phyloP scores from a whole-genome alignment of 2,888 invertebrate genomes.

The Lapara coniferarum region DNA sequence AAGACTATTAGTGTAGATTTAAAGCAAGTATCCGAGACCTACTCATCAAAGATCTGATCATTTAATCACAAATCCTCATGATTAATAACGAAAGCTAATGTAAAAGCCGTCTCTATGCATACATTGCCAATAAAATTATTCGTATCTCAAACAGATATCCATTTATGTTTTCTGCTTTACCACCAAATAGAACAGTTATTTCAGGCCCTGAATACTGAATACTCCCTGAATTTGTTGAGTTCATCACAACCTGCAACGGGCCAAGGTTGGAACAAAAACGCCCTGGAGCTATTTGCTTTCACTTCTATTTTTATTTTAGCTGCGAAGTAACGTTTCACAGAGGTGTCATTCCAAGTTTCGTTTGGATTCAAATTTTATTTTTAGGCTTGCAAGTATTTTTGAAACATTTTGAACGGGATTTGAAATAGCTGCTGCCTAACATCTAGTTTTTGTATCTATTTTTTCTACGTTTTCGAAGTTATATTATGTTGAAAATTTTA shows the following conservation, averaged over 20 bases:
- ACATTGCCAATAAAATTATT: neutral
- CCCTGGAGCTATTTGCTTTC: conserved; percentile 15
- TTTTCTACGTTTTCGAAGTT: too few relatives aligned
- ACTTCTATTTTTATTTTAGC: conserved; percentile 10
- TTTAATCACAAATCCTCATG: too few relatives aligned
- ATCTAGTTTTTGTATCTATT: too few relatives aligned
- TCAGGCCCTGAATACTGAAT: neutral
- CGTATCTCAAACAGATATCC: neutral
- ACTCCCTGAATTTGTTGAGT: conserved; percentile 1
- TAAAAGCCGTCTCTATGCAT: neutral
- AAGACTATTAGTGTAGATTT: too few relatives aligned
- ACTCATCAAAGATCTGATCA: too few relatives aligned
- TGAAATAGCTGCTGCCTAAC: too few relatives aligned
- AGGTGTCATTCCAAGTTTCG: too few relatives aligned
- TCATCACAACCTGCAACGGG: neutral
- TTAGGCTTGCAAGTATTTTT: too few relatives aligned
- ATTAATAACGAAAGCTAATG: neutral
- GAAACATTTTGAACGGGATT: too few relatives aligned
- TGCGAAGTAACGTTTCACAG: neutral
- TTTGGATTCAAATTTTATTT: too few relatives aligned
- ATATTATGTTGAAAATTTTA: too few relatives aligned
- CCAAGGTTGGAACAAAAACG: conserved; percentile 10
- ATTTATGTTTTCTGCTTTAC: neutral
- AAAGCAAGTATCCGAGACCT: too few relatives aligned
- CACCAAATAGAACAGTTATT: conserved; percentile 5